Conservation (phyloP, 2,797 vertebrate species). For the Sciurus vulgaris region DNA sequence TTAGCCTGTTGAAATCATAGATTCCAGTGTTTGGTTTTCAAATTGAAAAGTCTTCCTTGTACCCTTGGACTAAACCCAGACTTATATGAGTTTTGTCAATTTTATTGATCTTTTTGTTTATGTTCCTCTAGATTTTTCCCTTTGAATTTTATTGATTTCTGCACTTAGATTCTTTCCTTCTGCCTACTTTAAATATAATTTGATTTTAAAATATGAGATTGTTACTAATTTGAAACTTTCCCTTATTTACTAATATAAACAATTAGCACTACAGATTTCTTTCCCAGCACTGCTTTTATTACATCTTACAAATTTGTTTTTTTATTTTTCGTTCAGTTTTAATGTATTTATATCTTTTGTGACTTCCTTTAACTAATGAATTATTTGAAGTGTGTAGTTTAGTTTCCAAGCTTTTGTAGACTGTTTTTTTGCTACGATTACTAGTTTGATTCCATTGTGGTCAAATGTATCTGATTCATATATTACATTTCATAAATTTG, state of each 20-base stretch:
- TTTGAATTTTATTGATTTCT: not conserved
- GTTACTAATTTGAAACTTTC: not conserved
- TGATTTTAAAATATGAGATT: not conserved
- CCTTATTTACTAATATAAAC: not conserved
- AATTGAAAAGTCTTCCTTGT: not conserved
- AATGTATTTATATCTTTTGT: not conserved
- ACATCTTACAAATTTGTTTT: not conserved
- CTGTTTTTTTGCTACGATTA: conserved; percentile 8
- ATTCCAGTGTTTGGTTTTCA: not conserved
- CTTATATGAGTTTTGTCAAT: not conserved
- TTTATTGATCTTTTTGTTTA: not conserved
- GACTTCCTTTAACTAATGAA: not conserved
- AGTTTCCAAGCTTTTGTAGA: not conserved
- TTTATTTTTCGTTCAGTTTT: not conserved
- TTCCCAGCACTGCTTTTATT: not conserved
- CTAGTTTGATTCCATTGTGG: conserved; percentile 11
- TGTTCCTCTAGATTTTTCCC: not conserved
- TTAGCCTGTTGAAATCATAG: not conserved
- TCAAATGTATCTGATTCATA: conserved; percentile 2
- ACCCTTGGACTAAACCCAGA: not conserved
- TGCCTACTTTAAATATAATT: not conserved
- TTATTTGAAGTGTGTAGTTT: not conserved
- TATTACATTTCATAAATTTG: not conserved
- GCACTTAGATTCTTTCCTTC: not conserved
- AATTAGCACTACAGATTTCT: not conserved